Evolutionary conservation across 2,888 invertebrate genomes (phyloP), one percentile per base, ranked within the genome.

Genomic region (Cosmorhoe ocellata): DNA sequence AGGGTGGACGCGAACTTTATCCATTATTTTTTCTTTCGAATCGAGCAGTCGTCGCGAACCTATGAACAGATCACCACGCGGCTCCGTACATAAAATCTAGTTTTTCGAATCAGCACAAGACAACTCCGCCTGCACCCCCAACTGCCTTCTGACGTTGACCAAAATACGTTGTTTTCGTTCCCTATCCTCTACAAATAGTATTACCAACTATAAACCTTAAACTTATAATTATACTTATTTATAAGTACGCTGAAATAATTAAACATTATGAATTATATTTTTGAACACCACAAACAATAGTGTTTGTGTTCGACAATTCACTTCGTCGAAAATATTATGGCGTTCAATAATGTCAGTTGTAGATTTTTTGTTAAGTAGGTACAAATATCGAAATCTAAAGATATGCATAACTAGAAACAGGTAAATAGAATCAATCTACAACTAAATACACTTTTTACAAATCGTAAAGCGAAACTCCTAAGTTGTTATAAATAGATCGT

Each of bases 401-500:
- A 89, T 90, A 89, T 88, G 88, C 87, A 83, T 86, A 85, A 76
- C 84, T 87, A 86, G 81, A 88, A 88, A 87, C 84, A 82, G 79
- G 80, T 82, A 83, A 85, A 83, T 87, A 85, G 73, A 53, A 78
- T 81, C 68, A 50, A 76, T 81, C 89, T 90, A 90, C 83, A 81
- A 81, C 87, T 89, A 90, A 88, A 87, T 89, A 89, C 84, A 88
- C 83, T 89, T 89, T 90, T 82, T 90, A 89, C 88, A 89, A 83
- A 77, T 76, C 79, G 75, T 84, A 81, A 87, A 87, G 87, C 87
- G 74, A 84, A 81, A 79, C 65, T 73, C 71, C 85, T 87, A 87
- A 80, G 67, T 79, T 71, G 69, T 76, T 79, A 79, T 77, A 81
- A 82, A 82, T 81, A 83, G 65, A 72, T 76, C 11, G 67, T 71